Percentiles rank a stretch among this genome's conserved stretches.
Evolutionary conservation across 2,888 invertebrate genomes (phyloP).

Genomic region (Cantharis nigra): DNA sequence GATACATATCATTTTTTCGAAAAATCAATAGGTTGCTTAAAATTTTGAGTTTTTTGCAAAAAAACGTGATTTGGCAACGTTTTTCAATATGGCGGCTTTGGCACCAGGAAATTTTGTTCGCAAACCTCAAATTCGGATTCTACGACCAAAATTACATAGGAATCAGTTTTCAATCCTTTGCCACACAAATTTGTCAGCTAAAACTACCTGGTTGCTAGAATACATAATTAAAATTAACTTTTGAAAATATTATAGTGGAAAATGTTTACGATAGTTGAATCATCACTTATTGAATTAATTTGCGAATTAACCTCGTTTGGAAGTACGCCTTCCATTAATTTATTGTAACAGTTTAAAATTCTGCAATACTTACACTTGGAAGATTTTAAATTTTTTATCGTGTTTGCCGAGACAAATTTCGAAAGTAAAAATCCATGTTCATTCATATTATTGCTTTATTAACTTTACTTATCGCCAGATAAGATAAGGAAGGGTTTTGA

Average conservation of each 20-base stretch:
- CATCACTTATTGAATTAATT: background rate
- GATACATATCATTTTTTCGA: too few species aligned
- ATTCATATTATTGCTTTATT: background rate
- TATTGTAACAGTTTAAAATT: background rate
- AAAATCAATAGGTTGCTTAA: too few species aligned
- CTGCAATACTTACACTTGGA: background rate
- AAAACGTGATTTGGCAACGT: too few species aligned
- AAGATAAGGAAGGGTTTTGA: background rate
- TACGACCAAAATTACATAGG: too few species aligned
- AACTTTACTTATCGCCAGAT: background rate
- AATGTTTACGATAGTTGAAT: background rate
- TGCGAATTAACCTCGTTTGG: background rate
- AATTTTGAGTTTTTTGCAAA: too few species aligned
- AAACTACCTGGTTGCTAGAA: too few species aligned
- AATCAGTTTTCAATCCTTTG: too few species aligned
- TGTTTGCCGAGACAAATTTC: background rate
- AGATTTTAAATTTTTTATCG: background rate
- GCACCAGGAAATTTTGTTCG: too few species aligned
- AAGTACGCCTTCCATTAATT: background rate
- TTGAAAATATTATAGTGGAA: background rate
- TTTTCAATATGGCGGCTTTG: too few species aligned
- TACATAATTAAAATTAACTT: background rate
- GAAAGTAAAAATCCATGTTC: background rate
- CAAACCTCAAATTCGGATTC: too few species aligned
- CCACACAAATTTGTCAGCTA: too few species aligned